Conservation (phyloP, 2,888 invertebrate species). For the Psylliodes chrysocephalus region DNA sequence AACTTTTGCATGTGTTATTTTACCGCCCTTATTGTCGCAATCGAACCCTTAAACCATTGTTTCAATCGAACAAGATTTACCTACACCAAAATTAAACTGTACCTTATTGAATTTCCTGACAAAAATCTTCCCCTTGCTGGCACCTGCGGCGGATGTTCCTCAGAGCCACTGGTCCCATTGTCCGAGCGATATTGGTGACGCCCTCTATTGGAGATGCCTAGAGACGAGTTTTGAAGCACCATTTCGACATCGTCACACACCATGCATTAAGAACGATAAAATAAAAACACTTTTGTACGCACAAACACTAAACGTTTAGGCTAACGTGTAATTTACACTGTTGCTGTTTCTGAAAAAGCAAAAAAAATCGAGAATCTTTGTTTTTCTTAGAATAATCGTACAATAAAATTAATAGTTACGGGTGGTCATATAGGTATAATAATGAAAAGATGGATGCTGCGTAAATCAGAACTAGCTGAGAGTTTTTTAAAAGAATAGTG, state of each 20-base stretch:
- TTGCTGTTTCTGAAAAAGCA: neutral
- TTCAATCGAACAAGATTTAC: too few relatives aligned
- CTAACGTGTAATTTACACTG: neutral
- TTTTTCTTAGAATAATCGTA: too few relatives aligned
- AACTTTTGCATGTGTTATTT: too few relatives aligned
- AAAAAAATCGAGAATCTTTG: too few relatives aligned
- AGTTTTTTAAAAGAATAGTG: too few relatives aligned
- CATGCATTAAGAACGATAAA: neutral
- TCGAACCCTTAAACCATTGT: too few relatives aligned
- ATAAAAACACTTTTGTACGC: neutral
- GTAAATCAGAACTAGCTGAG: too few relatives aligned
- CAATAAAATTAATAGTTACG: too few relatives aligned
- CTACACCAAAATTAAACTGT: too few relatives aligned
- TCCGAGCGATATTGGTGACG: constrained; percentile 41
- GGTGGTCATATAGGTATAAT: too few relatives aligned
- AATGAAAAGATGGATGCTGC: too few relatives aligned
- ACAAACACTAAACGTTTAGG: constrained; percentile 1
- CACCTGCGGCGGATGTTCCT: constrained; percentile 47
- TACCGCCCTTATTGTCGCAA: too few relatives aligned
- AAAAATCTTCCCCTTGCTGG: constrained; percentile 50
- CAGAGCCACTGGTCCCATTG: constrained; percentile 8
- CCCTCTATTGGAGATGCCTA: constrained; percentile 36
- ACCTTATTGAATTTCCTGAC: constrained; percentile 45
- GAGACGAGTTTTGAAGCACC: constrained; percentile 50
- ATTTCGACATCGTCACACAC: constrained; percentile 47